Conservation (phyloP, 2,888 invertebrate genomes). For the Drepana falcataria region DNA sequence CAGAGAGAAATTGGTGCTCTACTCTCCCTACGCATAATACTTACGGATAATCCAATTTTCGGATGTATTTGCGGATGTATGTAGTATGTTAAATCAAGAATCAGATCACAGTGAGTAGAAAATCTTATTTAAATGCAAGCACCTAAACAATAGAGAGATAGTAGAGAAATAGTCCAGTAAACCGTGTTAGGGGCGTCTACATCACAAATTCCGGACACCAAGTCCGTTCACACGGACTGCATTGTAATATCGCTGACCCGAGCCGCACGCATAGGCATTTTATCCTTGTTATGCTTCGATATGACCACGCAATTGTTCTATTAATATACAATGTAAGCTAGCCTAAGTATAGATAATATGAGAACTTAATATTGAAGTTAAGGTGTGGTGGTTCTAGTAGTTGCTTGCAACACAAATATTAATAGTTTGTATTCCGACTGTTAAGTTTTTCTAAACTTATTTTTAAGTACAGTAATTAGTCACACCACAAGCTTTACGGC, state of each 20-base stretch:
- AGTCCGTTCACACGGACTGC: constrained; percentile 49
- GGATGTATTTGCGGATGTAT: too few species aligned
- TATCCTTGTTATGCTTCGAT: constrained; percentile 30
- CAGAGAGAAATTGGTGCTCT: too few species aligned
- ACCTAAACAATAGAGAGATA: constrained; percentile 13
- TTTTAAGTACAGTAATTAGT: too few species aligned
- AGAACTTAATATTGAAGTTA: too few species aligned
- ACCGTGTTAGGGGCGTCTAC: constrained; percentile 47
- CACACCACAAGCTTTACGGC: too few species aligned
- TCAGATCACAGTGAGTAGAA: background rate
- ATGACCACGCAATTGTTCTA: background rate
- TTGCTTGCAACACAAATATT: too few species aligned
- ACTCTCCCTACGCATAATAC: too few species aligned
- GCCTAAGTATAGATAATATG: background rate
- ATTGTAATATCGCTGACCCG: constrained; percentile 50
- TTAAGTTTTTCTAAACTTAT: too few species aligned
- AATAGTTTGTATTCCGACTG: too few species aligned
- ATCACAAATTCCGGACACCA: constrained; percentile 55
- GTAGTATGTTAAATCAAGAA: background rate
- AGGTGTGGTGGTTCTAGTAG: too few species aligned
- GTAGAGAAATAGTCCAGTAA: constrained; percentile 23
- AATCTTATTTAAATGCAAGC: background rate
- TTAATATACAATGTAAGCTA: background rate
- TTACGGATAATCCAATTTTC: too few species aligned
- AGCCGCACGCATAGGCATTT: constrained; percentile 45